phyloP scores from a whole-genome alignment of 2,797 vertebrate genomes.

The Pseudochromis fuscus region DNA sequence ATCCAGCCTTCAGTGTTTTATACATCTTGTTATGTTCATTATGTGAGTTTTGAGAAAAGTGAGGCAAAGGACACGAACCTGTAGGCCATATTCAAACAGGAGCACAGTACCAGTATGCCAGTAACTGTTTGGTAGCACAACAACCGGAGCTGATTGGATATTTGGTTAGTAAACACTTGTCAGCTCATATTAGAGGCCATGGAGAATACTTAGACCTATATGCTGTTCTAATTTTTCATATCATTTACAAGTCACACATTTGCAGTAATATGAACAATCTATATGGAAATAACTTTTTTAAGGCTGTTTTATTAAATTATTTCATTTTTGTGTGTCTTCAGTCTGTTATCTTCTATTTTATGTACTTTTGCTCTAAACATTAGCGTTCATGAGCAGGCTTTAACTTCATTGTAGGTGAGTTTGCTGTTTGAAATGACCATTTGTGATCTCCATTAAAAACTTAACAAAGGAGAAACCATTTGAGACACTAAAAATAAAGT shows the following conservation, averaged over 20 bases:
- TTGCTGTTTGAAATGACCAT: slow-evolving; percentile 14
- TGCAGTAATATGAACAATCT: neutral
- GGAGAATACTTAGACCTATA: neutral
- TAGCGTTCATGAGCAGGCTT: neutral
- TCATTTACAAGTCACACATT: neutral
- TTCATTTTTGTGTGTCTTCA: neutral
- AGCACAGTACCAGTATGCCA: slow-evolving; percentile 17
- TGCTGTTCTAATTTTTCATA: slow-evolving; percentile 3
- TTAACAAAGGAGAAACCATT: neutral
- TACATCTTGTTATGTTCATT: neutral
- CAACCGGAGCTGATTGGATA: slow-evolving; percentile 14
- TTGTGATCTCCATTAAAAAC: slow-evolving; percentile 11
- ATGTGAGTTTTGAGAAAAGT: slow-evolving; percentile 22
- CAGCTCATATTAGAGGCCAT: neutral
- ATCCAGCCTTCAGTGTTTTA: neutral
- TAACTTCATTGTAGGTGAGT: neutral
- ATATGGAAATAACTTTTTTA: neutral
- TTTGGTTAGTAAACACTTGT: slow-evolving; percentile 49
- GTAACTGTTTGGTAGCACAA: slow-evolving; percentile 15
- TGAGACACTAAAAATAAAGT: neutral
- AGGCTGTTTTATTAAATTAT: neutral
- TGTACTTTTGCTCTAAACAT: neutral
- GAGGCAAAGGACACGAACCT: slow-evolving; percentile 18
- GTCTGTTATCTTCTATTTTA: neutral
- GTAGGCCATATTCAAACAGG: neutral